Evolutionary conservation across 2,888 invertebrate genomes (phyloP), one percentile per base, ranked within the genome.

Genomic region (Drosophila neotestacea): DNA sequence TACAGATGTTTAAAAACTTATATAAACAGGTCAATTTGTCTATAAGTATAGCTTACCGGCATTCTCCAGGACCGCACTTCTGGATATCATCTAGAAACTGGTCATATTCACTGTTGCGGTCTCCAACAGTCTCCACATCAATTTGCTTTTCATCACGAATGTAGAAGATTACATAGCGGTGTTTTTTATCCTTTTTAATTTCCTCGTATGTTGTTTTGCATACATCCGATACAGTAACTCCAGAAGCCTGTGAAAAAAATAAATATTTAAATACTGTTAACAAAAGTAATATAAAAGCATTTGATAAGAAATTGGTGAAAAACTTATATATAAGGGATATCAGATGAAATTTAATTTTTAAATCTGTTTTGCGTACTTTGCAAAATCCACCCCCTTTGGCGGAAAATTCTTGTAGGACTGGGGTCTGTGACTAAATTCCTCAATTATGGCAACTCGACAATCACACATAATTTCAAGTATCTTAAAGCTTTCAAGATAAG

Each of bases 161-260:
- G 94, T 96, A 97, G 94, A 97, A 98, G 92, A 99, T 97, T 83
- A 98, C 98, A 93, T 98, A 99, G 92, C 98, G 96, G 94, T 98
- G 97, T 92, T 98, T 98, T 94, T 98, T 98, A 93, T 98, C 97
- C 94, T 98, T 98, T 94, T 99, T 99, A 89, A 99, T 98, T 94
- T 98, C 98, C 93, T 98, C 98, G 93, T 98, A 98, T 89, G 96
- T 97, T 77, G 96, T 97, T 94, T 98, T 97, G 94, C 98, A 98
- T 85, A 96, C 95, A 94, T 98, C 98, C 90, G 98, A 96, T 81
- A 99, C 98, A 94, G 97, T 97, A 88, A 99, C 98, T 93, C 98
- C 98, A 91, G 98, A 98, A 94, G 98, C 97, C 98, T 96, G 71
- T n/a, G 90, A 90, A 77, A 51, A n/a, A 46, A 16, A 4, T 11